Evolutionary conservation across 2,113 vertebrate genomes (phyloP).

Genomic region (Collichthys lucidus): DNA sequence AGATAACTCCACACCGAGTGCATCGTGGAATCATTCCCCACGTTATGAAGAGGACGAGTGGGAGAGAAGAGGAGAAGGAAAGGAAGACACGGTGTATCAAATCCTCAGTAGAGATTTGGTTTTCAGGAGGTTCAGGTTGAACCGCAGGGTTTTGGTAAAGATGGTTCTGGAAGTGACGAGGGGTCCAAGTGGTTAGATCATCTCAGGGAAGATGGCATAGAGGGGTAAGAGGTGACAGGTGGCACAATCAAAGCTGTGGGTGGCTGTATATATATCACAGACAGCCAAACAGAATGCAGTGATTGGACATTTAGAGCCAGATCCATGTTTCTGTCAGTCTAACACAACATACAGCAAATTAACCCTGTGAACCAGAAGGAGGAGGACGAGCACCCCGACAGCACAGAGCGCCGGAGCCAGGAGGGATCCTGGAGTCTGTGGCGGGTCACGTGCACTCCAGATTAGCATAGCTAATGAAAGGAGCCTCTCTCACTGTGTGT

Average conservation of each 20-base stretch:
- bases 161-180: no score
- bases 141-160: no score
- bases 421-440: slow-evolving; percentile 61
- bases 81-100: no score
- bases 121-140: no score
- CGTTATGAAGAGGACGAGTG: no score
- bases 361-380: slow-evolving; percentile 58
- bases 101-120: no score
- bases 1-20: no score
- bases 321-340: slow-evolving; percentile 41
- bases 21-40: no score
- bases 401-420: slow-evolving; percentile 46
- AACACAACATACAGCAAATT: slow-evolving; percentile 31
- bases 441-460: slow-evolving; percentile 71
- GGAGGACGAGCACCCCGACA: slow-evolving; percentile 16
- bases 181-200: no score
- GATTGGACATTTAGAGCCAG: slow-evolving; percentile 3
- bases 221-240: background rate
- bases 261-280: background rate
- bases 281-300: background rate
- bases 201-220: no score
- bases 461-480: slow-evolving; percentile 84
- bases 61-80: no score
- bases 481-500: slow-evolving; percentile 78
- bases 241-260: slow-evolving; percentile 14